These are phyloP conservation scores for Cantharis rufa DNA, from an alignment of 2,888 invertebrate genomes.

Conservation along the genomic window DNA sequence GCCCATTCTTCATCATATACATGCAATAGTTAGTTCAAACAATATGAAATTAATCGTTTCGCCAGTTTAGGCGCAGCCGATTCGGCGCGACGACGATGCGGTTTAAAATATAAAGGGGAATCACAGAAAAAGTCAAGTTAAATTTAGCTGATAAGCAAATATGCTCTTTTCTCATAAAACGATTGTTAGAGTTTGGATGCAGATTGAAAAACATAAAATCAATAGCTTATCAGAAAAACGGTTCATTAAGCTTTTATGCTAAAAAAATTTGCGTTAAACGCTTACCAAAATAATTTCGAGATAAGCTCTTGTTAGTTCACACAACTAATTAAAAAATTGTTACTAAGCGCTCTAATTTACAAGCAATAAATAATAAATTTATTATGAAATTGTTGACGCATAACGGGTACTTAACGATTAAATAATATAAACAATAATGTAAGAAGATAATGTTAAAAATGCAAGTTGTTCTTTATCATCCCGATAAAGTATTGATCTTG, in stretches of 20 bases:
- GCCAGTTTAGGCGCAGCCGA: background rate
- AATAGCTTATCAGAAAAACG: background rate
- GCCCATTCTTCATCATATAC: background rate
- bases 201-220: too few relatives aligned
- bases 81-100: too few relatives aligned
- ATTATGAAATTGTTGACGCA: constrained; percentile 2
- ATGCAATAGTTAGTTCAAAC: background rate
- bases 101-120: too few relatives aligned
- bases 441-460: background rate
- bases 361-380: background rate
- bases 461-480: background rate
- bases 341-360: background rate
- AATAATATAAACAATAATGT: background rate
- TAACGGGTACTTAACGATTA: background rate
- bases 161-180: too few relatives aligned
- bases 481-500: background rate
- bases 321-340: background rate
- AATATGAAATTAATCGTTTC: background rate
- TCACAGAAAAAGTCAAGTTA: too few relatives aligned
- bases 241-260: background rate
- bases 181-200: too few relatives aligned
- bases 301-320: background rate
- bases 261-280: background rate
- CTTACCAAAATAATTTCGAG: background rate
- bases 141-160: too few relatives aligned